These are phyloP conservation scores for Phalacrocorax aristotelis DNA, from an alignment of 2,113 vertebrate genomes.

Conservation along the genomic window DNA sequence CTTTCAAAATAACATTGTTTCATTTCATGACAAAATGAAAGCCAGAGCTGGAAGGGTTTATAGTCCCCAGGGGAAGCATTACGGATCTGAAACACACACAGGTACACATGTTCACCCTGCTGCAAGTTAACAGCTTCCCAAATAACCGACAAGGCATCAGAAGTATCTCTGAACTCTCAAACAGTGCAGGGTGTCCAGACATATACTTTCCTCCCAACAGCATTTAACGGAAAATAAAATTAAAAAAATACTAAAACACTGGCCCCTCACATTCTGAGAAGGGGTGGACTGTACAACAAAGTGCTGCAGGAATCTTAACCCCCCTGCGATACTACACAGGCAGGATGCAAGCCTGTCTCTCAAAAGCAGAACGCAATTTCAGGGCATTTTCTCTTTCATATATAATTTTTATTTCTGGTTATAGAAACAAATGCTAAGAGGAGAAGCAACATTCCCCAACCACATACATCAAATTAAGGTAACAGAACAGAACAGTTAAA, in stretches of 20 bases:
- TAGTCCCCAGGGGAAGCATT: not conserved
- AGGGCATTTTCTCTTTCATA: slow-evolving; percentile 68
- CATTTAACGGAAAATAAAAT: not conserved
- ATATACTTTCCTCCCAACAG: not conserved
- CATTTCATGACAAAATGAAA: not conserved
- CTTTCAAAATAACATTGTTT: not conserved
- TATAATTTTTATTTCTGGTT: slow-evolving; percentile 83
- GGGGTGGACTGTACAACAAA: not conserved
- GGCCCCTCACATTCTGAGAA: not conserved
- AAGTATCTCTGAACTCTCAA: not conserved
- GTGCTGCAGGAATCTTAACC: not conserved
- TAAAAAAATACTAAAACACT: not conserved
- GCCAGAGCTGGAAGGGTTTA: not conserved
- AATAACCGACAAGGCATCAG: not conserved
- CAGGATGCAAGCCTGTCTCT: not conserved
- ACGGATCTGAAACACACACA: not conserved
- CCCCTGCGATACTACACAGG: rapidly evolving
- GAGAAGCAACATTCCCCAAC: slow-evolving; percentile 75
- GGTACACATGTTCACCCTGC: not conserved
- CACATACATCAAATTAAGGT: slow-evolving; percentile 75
- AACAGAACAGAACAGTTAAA: slow-evolving; percentile 78
- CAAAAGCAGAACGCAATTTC: slow-evolving; percentile 9
- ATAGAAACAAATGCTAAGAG: slow-evolving; percentile 80
- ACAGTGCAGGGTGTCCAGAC: not conserved
- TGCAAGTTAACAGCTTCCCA: not conserved